These are phyloP conservation scores for Tethea ocularis DNA, from an alignment of 2,888 invertebrate species.

Conservation along the genomic window DNA sequence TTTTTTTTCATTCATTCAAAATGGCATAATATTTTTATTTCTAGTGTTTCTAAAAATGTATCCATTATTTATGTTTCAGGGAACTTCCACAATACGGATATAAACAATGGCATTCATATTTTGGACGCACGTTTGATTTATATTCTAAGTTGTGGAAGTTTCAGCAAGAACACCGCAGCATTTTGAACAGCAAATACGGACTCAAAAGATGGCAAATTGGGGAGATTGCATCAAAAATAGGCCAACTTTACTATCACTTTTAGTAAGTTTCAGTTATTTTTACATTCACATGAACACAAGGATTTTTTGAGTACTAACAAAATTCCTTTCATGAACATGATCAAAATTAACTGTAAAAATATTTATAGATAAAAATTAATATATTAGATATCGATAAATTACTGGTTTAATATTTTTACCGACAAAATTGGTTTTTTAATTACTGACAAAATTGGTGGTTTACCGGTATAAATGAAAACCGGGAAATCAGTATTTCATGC, in stretches of 20 bases:
- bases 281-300: too few species aligned
- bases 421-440: too few species aligned
- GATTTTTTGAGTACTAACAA: too few species aligned
- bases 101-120: constrained; percentile 99
- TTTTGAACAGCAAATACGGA: constrained; percentile 96
- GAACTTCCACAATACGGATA: constrained; percentile 98
- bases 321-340: too few species aligned
- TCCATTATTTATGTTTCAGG: constrained; percentile 83
- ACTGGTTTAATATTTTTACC: too few species aligned
- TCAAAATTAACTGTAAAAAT: too few species aligned
- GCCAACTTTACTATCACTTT: constrained; percentile 99
- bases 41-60: neutral
- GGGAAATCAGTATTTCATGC: too few species aligned
- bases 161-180: constrained; percentile 96
- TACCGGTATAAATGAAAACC: too few species aligned
- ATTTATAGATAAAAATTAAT: too few species aligned
- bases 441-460: too few species aligned
- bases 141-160: constrained; percentile 99
- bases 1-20: constrained; percentile 2
- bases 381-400: too few species aligned
- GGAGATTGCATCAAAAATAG: constrained; percentile 99
- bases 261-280: constrained; percentile 88
- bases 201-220: constrained; percentile 99
- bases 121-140: constrained; percentile 98
- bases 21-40: too few species aligned